phyloP scores from a whole-genome alignment of 2,888 invertebrate species.

The Elegia similella region DNA sequence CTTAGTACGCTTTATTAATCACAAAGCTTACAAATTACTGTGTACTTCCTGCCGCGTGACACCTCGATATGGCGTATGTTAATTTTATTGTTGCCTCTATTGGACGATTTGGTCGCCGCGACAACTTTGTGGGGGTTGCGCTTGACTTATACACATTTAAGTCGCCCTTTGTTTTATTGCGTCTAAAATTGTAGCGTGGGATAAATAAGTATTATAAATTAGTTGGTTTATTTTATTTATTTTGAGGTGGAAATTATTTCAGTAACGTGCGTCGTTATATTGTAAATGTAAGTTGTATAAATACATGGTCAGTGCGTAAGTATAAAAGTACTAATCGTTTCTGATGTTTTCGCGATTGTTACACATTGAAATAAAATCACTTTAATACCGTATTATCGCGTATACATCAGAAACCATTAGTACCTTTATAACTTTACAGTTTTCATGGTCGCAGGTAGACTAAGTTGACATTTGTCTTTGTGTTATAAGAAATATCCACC shows the following conservation, averaged over 20 bases:
- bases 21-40: slow-evolving; percentile 81
- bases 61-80: slow-evolving; percentile 72
- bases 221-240: slow-evolving; percentile 3
- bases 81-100: slow-evolving; percentile 75
- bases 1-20: slow-evolving; percentile 82
- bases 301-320: no score
- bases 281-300: no score
- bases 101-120: slow-evolving; percentile 68
- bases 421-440: no score
- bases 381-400: no score
- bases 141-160: slow-evolving; percentile 50
- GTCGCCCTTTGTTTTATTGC: slow-evolving; percentile 37
- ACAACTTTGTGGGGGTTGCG: slow-evolving; percentile 62
- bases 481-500: no score
- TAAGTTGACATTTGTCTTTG: no score
- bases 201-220: slow-evolving; percentile 3
- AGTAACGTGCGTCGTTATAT: no score
- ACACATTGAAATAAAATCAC: no score
- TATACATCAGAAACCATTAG: no score
- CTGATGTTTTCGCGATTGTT: no score
- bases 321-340: no score
- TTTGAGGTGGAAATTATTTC: neutral
- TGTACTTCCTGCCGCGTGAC: slow-evolving; percentile 78
- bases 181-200: slow-evolving; percentile 18
- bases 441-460: no score